Evolutionary conservation across 1,140 invertebrate genomes (phyloP), one percentile per base, ranked within the genome.

Genomic region (Polyergus mexicanus): DNA sequence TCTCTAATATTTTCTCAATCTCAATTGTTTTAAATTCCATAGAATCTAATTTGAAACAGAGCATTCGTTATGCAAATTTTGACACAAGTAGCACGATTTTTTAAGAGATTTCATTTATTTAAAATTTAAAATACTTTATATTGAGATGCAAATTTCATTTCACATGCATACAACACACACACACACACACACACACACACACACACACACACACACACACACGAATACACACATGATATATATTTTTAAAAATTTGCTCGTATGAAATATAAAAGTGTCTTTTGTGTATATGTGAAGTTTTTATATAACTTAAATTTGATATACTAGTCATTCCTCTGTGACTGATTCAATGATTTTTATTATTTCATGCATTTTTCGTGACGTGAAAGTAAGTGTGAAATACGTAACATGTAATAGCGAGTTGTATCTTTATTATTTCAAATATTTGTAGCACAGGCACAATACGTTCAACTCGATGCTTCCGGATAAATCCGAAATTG

Each of bases 381-480:
- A 51, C 5, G 47, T 51, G 28, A 65, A 63, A 77, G 54, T 38
- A 68, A 25, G 19, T 66, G 32, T 65, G 22, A 65, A 13, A 60
- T 76, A 41, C 25, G 6, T 56, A 71, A 41, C 22, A 41, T 56
- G 28, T 56, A 80, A 60, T 72, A 81, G 78, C 78, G 78, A 81
- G 78, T 81, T 81, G 78, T 81, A 81, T 81, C 78, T 81, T 81
- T 81, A 81, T 81, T 81, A 81, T 81, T 81, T 81, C 66, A 81
- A 72, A 71, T 72, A 81, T 81, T 81, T 81, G 66, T 81, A 81
- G 78, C 78, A 81, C 78, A 81, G 78, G 78, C 78, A 81, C 78
- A 81, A 72, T 72, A 81, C 54, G 77, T 81, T 81, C 78, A 81
- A 71, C 47, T 80, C 56, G 35, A 66, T 32, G 65, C 22, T 81